A percentile compares a stretch with the other conserved stretches of the same genome.
Conservation (phyloP, 2,888 invertebrate genomes). For the Gastracanthus pulcherrimus region DNA sequence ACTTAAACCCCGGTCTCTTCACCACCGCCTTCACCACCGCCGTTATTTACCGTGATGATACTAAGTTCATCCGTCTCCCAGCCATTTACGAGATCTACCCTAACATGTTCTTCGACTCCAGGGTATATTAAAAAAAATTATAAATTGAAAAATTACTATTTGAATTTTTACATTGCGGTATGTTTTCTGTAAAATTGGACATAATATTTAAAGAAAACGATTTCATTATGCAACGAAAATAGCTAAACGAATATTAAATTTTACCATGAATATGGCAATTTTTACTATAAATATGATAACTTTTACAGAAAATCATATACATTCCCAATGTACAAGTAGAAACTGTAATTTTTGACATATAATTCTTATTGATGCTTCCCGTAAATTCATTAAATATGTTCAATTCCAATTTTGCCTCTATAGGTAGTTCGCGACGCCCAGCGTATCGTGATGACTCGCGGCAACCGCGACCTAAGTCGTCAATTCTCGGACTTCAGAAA, state of each 20-base stretch:
- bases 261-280: too few species aligned
- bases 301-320: too few species aligned
- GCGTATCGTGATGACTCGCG: slow-evolving; percentile 79
- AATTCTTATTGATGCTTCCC: neutral
- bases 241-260: too few species aligned
- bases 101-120: slow-evolving; percentile 84
- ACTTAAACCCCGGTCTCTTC: slow-evolving; percentile 85
- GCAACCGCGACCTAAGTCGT: slow-evolving; percentile 34
- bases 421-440: slow-evolving; percentile 81
- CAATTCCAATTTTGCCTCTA: neutral
- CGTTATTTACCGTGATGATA: slow-evolving; percentile 82
- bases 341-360: too few species aligned
- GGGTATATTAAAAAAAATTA: slow-evolving; percentile 72
- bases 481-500: neutral
- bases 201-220: too few species aligned
- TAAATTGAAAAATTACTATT: neutral
- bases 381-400: neutral
- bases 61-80: slow-evolving; percentile 83
- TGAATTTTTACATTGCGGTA: too few species aligned
- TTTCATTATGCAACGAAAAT: too few species aligned
- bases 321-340: too few species aligned
- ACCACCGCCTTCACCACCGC: slow-evolving; percentile 83
- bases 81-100: slow-evolving; percentile 87
- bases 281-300: too few species aligned
- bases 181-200: too few species aligned